Evolutionary conservation across 2,888 invertebrate species (phyloP).

Genomic region (Leistus spinibarbis): DNA sequence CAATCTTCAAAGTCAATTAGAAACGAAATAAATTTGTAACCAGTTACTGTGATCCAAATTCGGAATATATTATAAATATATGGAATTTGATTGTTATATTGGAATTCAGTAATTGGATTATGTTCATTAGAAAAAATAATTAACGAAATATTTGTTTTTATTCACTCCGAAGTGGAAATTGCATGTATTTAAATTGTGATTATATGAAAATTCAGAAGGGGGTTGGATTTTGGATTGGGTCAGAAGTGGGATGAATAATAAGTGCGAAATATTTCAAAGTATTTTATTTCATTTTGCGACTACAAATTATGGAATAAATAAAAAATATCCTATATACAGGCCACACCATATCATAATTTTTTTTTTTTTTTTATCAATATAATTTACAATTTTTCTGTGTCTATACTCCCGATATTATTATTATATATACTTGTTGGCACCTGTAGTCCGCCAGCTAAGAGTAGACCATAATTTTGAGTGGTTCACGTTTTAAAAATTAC

Average conservation of each 20-base stretch:
- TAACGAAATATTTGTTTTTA: no score
- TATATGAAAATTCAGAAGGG: no score
- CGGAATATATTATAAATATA: no score
- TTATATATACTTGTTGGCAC: slow-evolving; percentile 22
- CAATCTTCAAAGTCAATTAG: no score
- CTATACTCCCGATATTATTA: neutral
- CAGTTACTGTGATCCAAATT: no score
- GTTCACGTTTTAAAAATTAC: slow-evolving; percentile 13
- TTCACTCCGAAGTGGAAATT: no score
- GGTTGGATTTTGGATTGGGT: no score
- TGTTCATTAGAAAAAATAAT: no score
- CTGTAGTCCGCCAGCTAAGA: slow-evolving; percentile 25
- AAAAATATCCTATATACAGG: slow-evolving; percentile 37
- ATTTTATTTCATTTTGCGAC: slow-evolving; percentile 27
- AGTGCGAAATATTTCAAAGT: slow-evolving; percentile 26
- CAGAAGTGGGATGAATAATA: neutral
- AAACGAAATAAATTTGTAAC: no score
- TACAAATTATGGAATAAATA: slow-evolving; percentile 39
- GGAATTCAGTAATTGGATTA: no score
- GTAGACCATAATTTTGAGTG: slow-evolving; percentile 3
- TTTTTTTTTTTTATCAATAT: slow-evolving; percentile 28
- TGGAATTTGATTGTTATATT: no score
- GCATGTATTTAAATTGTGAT: no score
- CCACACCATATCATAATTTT: slow-evolving; percentile 32
- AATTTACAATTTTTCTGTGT: neutral